Percentiles rank a stretch among this genome's conserved stretches.
These are phyloP conservation scores for Ciconia maguari DNA, from an alignment of 2,113 vertebrate genomes.

Conservation along the genomic window DNA sequence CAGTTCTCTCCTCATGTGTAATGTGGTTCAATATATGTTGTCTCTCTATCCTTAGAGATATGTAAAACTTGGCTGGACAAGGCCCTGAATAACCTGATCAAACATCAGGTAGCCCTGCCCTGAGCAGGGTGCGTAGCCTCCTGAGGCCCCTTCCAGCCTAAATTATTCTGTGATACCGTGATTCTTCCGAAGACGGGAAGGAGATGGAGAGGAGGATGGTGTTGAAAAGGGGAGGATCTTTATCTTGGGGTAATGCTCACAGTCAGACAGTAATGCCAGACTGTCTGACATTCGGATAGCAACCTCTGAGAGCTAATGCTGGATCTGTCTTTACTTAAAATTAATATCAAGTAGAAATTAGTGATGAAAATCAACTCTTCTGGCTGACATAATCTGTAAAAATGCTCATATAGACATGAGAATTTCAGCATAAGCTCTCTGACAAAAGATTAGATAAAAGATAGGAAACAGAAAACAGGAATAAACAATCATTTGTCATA, in stretches of 20 bases:
- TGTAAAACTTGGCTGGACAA: neutral
- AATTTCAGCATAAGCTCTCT: neutral
- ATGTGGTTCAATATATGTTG: neutral
- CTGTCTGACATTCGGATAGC: neutral
- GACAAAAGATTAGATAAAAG: neutral
- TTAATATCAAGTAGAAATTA: neutral
- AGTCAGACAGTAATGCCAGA: neutral
- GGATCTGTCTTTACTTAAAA: neutral
- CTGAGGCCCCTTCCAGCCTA: neutral
- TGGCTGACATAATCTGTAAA: neutral
- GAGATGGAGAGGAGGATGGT: neutral
- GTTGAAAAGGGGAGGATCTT: neutral
- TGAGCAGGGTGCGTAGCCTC: neutral
- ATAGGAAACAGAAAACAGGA: neutral
- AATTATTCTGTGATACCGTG: neutral
- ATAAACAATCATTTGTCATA: neutral
- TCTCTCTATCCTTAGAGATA: neutral
- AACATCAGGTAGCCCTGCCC: neutral
- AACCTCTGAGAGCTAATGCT: neutral
- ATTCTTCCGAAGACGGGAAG: neutral
- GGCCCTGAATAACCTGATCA: neutral
- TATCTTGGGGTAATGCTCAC: neutral
- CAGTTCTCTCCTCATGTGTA: neutral
- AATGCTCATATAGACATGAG: neutral
- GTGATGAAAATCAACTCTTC: neutral